Base-by-base conservation (phyloP, 2,888 invertebrate species). In the Neoitamus cyanurus region DNA sequence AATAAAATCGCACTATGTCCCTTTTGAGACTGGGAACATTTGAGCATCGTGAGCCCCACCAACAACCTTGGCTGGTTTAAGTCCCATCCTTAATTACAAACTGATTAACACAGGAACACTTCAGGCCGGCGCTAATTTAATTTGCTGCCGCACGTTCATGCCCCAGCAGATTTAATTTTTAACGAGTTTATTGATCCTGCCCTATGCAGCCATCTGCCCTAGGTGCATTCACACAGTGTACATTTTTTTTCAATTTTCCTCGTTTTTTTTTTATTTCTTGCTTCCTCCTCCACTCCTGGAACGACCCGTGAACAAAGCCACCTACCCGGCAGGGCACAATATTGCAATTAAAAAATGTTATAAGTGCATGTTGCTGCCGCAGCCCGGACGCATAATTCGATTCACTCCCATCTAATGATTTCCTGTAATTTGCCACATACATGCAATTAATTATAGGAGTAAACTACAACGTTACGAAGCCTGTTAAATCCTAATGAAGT, bases 381-480 rank as follows among this genome's bases (percentile, higher is more conserved):
- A 82, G 69, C 36, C 36, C 37, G 69, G 82, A 69, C 82, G 69
- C 82, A 82, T 69, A 82, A 37, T 82, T 82, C 69, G 82, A 82
- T 82, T 82, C 69, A 82, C 36, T 36, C 69, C 15, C 82, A 82
- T 82, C 82, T 87, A 87, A 87, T 87, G 86, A 87, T 87, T 87
- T 87, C 87, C 87, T 86, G 87, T 87, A 87, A 87, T 87, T 87
- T 87, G 87, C 87, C 87, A 87, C 86, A 87, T 87, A 86, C 87
- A 87, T 87, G 87, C 86, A 87, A 87, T 87, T 87, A 87, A 87
- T 87, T 87, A 87, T 37, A 82, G 82, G 37, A 82, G 82, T 46
- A 68, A 75, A 73, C 84, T 75, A 85, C 85, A 84, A 83, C 85
- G 36, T 85, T 82, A 75, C 85, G 85, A 85, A 85, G 83, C 84